Evolutionary conservation across 2,797 vertebrate genomes (phyloP).

Genomic region (Synaphobranchus kaupii): DNA sequence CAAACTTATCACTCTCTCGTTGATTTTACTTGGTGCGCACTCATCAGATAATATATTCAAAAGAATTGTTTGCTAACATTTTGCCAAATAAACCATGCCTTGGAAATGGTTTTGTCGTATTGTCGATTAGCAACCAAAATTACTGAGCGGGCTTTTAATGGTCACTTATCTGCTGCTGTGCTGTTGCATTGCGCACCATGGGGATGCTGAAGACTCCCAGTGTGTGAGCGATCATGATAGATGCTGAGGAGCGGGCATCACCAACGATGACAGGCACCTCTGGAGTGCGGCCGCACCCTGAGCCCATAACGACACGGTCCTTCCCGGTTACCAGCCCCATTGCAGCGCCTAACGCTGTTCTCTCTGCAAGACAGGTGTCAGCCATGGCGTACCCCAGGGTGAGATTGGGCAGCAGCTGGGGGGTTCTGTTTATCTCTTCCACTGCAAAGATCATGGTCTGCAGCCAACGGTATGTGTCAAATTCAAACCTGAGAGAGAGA

Average conservation of each 20-base stretch:
- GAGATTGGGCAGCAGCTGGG: slow-evolving; percentile 47
- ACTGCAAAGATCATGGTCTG: slow-evolving; percentile 57
- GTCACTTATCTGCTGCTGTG: not conserved
- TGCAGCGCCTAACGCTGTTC: too few species aligned
- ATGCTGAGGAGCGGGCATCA: slow-evolving; percentile 54
- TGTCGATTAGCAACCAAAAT: too few species aligned
- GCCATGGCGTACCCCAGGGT: slow-evolving; percentile 57
- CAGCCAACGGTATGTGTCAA: slow-evolving; percentile 51
- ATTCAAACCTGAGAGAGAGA: slow-evolving; percentile 31
- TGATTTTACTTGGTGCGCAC: too few species aligned
- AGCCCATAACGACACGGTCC: slow-evolving; percentile 39
- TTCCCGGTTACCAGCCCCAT: slow-evolving; percentile 11
- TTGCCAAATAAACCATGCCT: too few species aligned
- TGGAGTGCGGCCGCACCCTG: slow-evolving; percentile 41
- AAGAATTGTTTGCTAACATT: too few species aligned
- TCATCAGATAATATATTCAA: too few species aligned
- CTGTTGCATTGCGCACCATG: slow-evolving; percentile 45
- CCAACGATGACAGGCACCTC: slow-evolving; percentile 53
- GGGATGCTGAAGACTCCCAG: slow-evolving; percentile 58
- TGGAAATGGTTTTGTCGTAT: too few species aligned
- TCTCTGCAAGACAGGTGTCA: slow-evolving; percentile 48
- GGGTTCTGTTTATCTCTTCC: slow-evolving; percentile 60
- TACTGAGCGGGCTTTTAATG: too few species aligned
- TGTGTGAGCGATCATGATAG: slow-evolving; percentile 56
- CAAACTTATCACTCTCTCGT: too few species aligned